These are phyloP conservation scores for Irena cyanogastra DNA, from an alignment of 2,113 vertebrate species.

Conservation along the genomic window DNA sequence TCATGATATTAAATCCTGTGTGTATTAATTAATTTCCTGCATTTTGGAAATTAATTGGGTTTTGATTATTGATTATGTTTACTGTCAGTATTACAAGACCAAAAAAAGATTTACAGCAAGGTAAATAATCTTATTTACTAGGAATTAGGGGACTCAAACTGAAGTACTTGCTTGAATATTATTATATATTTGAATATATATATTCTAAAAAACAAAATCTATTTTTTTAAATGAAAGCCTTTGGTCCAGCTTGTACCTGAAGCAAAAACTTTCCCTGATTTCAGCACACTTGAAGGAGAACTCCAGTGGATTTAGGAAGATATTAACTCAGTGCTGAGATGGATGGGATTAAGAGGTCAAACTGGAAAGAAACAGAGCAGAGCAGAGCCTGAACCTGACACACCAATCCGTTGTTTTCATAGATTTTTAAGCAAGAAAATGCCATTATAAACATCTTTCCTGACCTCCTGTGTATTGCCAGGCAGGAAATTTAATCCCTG, in stretches of 20 bases:
- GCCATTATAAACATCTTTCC: slow-evolving; percentile 20
- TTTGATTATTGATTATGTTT: not conserved
- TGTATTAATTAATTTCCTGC: not conserved
- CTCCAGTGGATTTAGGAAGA: slow-evolving; percentile 12
- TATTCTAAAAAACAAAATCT: not conserved
- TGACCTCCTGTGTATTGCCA: slow-evolving; percentile 3
- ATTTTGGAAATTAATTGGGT: not conserved
- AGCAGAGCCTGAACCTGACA: not conserved
- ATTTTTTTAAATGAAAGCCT: not conserved
- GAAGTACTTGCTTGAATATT: not conserved
- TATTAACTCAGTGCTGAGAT: slow-evolving; percentile 9
- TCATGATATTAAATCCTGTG: not conserved
- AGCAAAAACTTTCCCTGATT: not conserved
- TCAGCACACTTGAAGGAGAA: not conserved
- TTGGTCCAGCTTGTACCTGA: fast-evolving
- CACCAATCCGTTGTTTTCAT: not conserved
- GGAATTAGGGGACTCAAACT: not conserved
- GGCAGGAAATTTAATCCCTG: not conserved
- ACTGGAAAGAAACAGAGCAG: slow-evolving; percentile 33
- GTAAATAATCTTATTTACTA: not conserved
- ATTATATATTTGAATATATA: not conserved
- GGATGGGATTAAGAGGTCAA: slow-evolving; percentile 38
- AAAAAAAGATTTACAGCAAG: not conserved
- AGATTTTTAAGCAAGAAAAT: slow-evolving; percentile 38
- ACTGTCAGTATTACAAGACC: not conserved